Percentiles rank a stretch among this genome's conserved stretches.
Evolutionary conservation across 2,888 invertebrate species (phyloP).

Genomic region (Lymantria dispar): DNA sequence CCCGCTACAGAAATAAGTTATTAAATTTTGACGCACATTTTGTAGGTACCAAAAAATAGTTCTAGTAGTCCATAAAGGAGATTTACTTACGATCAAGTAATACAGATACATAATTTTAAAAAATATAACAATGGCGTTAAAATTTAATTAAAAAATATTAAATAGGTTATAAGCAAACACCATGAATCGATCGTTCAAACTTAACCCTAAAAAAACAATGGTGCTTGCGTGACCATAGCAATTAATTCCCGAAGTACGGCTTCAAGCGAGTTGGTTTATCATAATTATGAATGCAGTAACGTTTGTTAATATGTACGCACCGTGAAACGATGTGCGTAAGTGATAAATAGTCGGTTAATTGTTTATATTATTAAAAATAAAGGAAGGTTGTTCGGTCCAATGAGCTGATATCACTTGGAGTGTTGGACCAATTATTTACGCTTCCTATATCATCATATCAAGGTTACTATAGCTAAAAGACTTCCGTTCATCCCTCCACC

Average conservation of each 20-base stretch:
- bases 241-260: constrained; percentile 57
- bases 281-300: constrained; percentile 34
- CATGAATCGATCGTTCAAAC: constrained; percentile 30
- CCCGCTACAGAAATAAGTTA: no score
- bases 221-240: constrained; percentile 56
- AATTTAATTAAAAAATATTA: constrained; percentile 34
- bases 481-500: no score
- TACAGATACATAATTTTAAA: constrained; percentile 23
- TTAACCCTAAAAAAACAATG: constrained; percentile 36
- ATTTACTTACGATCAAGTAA: no score
- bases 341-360: constrained; percentile 42
- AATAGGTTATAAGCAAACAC: constrained; percentile 24
- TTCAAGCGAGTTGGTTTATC: constrained; percentile 34
- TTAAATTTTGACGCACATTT: no score
- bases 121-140: constrained; percentile 22
- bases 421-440: constrained; percentile 9
- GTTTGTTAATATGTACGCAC: constrained; percentile 42
- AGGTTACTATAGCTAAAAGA: background rate
- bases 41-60: no score
- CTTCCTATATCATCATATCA: background rate
- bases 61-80: no score
- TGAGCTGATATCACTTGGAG: constrained; percentile 19
- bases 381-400: constrained; percentile 12
- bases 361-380: constrained; percentile 38
- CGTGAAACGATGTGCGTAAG: constrained; percentile 46